Evolutionary conservation across 2,797 vertebrate genomes (phyloP).

Genomic region (Dendrocincla tyrannina): DNA sequence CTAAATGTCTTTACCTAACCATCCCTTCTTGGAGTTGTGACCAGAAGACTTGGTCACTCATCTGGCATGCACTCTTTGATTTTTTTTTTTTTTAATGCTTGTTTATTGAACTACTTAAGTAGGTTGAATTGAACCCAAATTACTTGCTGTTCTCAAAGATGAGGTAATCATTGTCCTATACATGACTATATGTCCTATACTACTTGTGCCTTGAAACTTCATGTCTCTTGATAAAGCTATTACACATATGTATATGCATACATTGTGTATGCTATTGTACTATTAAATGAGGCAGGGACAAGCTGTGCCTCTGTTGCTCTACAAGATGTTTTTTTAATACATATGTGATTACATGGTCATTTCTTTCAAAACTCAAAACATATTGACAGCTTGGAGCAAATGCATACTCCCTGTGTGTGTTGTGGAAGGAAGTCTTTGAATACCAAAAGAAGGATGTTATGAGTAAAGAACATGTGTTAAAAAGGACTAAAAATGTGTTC

Average conservation of each 20-base stretch:
- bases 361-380: not conserved
- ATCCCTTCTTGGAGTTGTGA: not conserved
- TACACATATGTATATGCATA: not conserved
- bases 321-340: not conserved
- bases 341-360: not conserved
- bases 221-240: not conserved
- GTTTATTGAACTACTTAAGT: not conserved
- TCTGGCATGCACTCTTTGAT: not conserved
- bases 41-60: not conserved
- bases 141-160: not conserved
- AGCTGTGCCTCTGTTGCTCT: not conserved
- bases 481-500: not conserved
- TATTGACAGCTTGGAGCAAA: not conserved
- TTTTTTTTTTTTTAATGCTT: not conserved
- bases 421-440: not conserved
- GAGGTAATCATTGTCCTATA: not conserved
- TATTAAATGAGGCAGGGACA: not conserved
- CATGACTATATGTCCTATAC: not conserved
- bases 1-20: not conserved
- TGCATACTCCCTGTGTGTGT: not conserved
- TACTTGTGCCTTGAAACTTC: not conserved
- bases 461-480: not conserved
- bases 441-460: not conserved
- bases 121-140: not conserved
- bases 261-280: not conserved